Evolutionary conservation across 1,140 invertebrate species (phyloP).

Genomic region (Teleogryllus occipitalis): DNA sequence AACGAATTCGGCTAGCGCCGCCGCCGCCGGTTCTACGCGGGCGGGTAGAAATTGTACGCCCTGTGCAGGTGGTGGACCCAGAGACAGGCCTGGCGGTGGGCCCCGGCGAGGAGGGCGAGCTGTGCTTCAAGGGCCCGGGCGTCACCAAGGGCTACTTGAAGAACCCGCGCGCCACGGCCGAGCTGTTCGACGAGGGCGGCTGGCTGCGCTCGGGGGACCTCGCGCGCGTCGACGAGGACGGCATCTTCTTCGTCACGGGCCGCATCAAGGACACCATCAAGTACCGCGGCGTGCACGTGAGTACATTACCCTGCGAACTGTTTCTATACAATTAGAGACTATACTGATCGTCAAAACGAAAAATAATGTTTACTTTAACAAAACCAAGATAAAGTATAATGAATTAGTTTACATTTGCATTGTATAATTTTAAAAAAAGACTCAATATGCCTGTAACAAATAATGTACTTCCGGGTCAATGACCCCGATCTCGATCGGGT

Average conservation of each 20-base stretch:
- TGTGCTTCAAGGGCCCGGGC: background rate
- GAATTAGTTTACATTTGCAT: too few relatives aligned
- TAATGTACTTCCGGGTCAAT: too few relatives aligned
- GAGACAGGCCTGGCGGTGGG: background rate
- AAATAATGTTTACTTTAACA: too few relatives aligned
- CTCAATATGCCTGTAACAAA: too few relatives aligned
- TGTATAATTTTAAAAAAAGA: too few relatives aligned
- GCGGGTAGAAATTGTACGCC: background rate
- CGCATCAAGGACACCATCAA: slow-evolving; percentile 34
- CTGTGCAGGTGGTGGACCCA: background rate
- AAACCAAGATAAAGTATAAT: too few relatives aligned
- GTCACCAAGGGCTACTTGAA: background rate
- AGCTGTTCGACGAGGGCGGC: slow-evolving; percentile 32
- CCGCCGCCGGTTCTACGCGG: too few relatives aligned
- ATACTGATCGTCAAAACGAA: too few relatives aligned
- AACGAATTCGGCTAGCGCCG: too few relatives aligned
- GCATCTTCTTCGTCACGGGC: slow-evolving; percentile 57
- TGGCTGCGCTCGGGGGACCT: slow-evolving; percentile 67
- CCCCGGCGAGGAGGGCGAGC: background rate
- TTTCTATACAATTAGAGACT: too few relatives aligned
- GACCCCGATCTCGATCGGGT: too few relatives aligned
- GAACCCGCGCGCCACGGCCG: background rate
- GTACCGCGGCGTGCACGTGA: slow-evolving; percentile 29
- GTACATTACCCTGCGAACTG: too few relatives aligned
- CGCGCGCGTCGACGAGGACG: slow-evolving; percentile 53